phyloP scores from a whole-genome alignment of 2,113 vertebrate genomes.

The Hypomesus transpacificus region DNA sequence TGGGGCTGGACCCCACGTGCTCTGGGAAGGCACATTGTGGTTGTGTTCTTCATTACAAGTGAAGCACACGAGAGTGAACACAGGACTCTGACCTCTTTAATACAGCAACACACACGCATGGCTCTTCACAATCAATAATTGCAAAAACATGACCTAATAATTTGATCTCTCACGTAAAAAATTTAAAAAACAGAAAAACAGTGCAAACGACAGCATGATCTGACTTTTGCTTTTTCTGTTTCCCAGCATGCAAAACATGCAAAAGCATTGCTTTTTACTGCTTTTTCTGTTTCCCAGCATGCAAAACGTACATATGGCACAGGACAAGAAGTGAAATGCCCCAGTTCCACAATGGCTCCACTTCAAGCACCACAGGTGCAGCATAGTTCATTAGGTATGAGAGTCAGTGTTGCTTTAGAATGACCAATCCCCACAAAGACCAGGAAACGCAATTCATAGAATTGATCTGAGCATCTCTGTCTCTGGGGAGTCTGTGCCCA shows the following conservation, averaged over 20 bases:
- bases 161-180: neutral
- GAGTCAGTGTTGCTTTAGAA: neutral
- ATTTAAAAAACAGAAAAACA: neutral
- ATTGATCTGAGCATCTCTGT: too few species aligned
- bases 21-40: too few species aligned
- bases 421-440: too few species aligned
- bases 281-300: slow-evolving; percentile 33
- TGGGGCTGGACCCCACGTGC: too few species aligned
- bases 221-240: slow-evolving; percentile 20
- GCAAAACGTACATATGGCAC: slow-evolving; percentile 19
- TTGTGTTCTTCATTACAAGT: too few species aligned
- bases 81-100: too few species aligned
- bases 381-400: neutral
- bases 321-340: neutral
- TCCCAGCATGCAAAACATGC: slow-evolving; percentile 35
- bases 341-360: neutral
- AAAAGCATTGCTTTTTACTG: slow-evolving; percentile 5
- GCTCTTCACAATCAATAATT: too few species aligned
- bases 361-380: too few species aligned
- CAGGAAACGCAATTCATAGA: too few species aligned
- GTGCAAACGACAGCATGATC: slow-evolving; percentile 12
- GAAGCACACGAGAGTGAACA: too few species aligned
- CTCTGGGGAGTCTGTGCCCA: too few species aligned
- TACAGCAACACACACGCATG: too few species aligned
- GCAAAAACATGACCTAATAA: neutral